Percentiles rank a stretch among this genome's conserved stretches.
Evolutionary conservation across 2,797 vertebrate genomes (phyloP).

Genomic region (Rhabdophis nuchalis): DNA sequence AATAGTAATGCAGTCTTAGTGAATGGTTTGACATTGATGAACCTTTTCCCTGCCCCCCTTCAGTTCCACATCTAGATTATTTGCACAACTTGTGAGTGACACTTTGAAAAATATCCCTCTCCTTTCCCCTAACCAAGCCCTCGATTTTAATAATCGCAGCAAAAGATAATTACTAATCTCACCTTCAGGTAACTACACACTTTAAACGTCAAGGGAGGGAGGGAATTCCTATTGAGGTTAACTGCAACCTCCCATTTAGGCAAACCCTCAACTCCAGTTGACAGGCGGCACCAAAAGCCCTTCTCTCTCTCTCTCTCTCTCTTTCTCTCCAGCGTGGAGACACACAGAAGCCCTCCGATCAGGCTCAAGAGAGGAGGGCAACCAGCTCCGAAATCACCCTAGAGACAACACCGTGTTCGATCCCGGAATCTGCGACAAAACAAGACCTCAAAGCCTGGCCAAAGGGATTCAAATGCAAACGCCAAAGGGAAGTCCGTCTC

Average conservation of each 20-base stretch:
- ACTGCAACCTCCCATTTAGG: neutral
- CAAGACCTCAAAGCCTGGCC: neutral
- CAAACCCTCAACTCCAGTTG: neutral
- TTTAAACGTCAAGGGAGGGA: neutral
- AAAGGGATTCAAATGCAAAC: no score
- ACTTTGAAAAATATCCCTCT: neutral
- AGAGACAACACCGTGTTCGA: neutral
- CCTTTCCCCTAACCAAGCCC: neutral
- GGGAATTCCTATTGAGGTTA: neutral
- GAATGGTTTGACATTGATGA: neutral
- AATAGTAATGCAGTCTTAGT: no score
- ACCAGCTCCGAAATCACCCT: neutral
- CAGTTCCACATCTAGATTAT: neutral
- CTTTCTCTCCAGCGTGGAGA: no score
- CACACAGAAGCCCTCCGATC: neutral
- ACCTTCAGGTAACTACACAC: neutral
- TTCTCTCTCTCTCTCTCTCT: no score
- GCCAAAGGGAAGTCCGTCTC: neutral
- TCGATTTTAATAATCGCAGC: neutral
- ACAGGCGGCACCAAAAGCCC: neutral
- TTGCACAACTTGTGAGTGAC: no score
- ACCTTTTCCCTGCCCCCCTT: neutral
- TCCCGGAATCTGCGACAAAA: neutral
- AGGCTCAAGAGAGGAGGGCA: neutral
- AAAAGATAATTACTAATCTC: neutral